phyloP scores from a whole-genome alignment of 2,797 vertebrate genomes.

The Aulostomus chinensis region DNA sequence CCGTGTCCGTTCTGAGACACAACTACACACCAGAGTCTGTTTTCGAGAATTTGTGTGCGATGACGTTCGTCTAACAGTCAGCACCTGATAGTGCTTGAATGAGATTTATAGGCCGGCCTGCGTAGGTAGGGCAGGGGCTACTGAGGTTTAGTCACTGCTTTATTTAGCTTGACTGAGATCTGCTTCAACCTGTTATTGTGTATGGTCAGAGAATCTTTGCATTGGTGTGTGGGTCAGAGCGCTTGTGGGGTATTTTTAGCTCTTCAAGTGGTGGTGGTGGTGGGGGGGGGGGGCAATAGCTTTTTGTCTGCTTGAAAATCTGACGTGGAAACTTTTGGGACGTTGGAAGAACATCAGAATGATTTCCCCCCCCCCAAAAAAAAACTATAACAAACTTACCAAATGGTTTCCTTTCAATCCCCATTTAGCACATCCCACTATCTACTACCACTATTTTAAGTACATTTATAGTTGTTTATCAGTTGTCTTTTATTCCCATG shows the following conservation, averaged over 20 bases:
- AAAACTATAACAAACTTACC: too few relatives aligned
- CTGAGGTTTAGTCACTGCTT: slow-evolving; percentile 60
- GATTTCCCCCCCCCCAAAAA: too few relatives aligned
- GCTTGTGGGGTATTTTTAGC: slow-evolving; percentile 69
- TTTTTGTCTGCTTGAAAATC: slow-evolving; percentile 19
- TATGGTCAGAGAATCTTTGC: slow-evolving; percentile 31
- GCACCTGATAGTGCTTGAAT: slow-evolving; percentile 33
- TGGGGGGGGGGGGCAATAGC: slow-evolving; percentile 34
- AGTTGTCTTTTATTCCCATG: too few relatives aligned
- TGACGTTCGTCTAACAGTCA: slow-evolving; percentile 17
- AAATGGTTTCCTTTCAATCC: too few relatives aligned
- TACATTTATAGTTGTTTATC: too few relatives aligned
- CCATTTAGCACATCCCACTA: too few relatives aligned
- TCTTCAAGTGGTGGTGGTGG: slow-evolving; percentile 11
- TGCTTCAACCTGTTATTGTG: slow-evolving; percentile 56
- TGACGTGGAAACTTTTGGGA: slow-evolving; percentile 25
- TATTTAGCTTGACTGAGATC: slow-evolving; percentile 69
- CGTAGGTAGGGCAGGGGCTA: slow-evolving; percentile 52
- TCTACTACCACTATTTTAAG: too few relatives aligned
- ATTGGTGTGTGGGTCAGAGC: slow-evolving; percentile 42
- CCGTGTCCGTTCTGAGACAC: not conserved
- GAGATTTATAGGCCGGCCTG: slow-evolving; percentile 35
- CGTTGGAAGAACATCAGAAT: too few relatives aligned
- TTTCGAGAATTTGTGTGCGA: not conserved
- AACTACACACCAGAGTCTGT: too few relatives aligned